These are phyloP conservation scores for Buathra laborator DNA, from an alignment of 2,888 invertebrate genomes.

Conservation along the genomic window DNA sequence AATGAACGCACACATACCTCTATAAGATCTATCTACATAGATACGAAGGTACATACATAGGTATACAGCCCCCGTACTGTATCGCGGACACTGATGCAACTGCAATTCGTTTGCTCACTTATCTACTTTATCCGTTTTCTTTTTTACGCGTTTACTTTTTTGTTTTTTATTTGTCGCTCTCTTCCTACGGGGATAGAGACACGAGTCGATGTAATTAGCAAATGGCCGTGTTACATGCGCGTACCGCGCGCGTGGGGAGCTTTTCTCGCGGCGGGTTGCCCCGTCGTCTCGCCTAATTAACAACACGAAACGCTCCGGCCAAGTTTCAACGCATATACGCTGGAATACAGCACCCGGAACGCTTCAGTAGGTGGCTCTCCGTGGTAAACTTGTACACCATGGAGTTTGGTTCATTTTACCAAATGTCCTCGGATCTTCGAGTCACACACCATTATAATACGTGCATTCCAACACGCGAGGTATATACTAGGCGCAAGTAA, in stretches of 20 bases:
- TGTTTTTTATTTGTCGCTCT: neutral
- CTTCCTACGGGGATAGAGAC: constrained; percentile 68
- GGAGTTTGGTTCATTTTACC: constrained; percentile 35
- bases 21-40: neutral
- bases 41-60: neutral
- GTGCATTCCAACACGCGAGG: constrained; percentile 52
- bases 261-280: constrained; percentile 13
- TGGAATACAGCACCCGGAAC: neutral
- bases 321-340: constrained; percentile 42
- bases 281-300: constrained; percentile 53
- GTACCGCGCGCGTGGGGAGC: constrained; percentile 56
- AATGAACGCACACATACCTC: constrained; percentile 47
- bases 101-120: constrained; percentile 14
- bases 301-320: constrained; percentile 40
- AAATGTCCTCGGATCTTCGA: constrained; percentile 32
- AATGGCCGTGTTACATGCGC: constrained; percentile 74
- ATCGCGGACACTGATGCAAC: neutral
- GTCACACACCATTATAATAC: constrained; percentile 27
- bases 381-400: neutral
- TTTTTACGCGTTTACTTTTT: constrained; percentile 9
- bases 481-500: constrained; percentile 9
- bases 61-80: neutral
- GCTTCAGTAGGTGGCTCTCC: neutral
- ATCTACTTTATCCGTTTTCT: constrained; percentile 27
- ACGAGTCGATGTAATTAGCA: constrained; percentile 78